Evolutionary conservation across 1,140 invertebrate species (phyloP).

Genomic region (Drosophila sucinea): DNA sequence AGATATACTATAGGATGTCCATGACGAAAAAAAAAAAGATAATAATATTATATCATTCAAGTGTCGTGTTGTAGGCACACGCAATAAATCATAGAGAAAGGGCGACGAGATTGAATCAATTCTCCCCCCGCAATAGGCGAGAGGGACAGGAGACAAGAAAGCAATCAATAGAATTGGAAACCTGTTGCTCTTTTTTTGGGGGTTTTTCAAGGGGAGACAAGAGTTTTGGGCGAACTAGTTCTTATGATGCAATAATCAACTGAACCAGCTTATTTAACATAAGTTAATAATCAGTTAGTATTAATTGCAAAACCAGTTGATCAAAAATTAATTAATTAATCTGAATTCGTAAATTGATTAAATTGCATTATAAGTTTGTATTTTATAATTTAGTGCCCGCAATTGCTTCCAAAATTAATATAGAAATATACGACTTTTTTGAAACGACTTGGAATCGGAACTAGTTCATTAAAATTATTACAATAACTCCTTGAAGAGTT

Average conservation of each 20-base stretch:
- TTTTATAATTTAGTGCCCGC: no score
- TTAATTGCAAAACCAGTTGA: neutral
- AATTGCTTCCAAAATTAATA: no score
- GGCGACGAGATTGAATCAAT: constrained; percentile 7
- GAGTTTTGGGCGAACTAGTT: no score
- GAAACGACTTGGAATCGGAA: no score
- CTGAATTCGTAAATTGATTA: neutral
- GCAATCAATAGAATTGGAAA: constrained; percentile 20
- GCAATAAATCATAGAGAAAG: constrained; percentile 38
- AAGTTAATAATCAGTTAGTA: no score
- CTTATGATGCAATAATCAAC: neutral
- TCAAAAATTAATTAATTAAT: neutral
- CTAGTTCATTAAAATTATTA: no score
- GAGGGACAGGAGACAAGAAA: neutral
- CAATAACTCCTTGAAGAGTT: no score
- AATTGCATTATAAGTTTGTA: neutral
- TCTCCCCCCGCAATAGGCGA: neutral
- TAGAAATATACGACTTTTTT: no score
- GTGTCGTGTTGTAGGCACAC: constrained; percentile 28
- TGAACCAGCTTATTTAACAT: neutral
- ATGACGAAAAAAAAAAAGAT: constrained; percentile 21
- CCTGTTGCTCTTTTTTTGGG: constrained; percentile 1
- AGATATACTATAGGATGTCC: neutral
- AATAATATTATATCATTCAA: constrained; percentile 38
- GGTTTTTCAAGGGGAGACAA: neutral